Evolutionary conservation across 2,888 invertebrate species (phyloP).

Genomic region (Netelia inedita): DNA sequence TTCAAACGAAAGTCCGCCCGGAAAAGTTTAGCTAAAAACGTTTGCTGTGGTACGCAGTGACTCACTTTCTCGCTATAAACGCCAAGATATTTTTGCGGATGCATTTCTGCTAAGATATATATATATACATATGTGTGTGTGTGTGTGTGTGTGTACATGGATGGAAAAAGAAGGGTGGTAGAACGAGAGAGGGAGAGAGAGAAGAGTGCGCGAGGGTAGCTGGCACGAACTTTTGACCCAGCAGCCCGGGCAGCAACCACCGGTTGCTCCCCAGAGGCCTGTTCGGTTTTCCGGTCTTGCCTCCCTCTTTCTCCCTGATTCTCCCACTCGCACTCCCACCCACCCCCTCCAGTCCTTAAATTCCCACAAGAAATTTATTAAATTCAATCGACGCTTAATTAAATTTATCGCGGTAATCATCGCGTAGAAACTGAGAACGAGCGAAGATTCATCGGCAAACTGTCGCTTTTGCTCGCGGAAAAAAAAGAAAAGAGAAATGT

Average conservation of each 20-base stretch:
- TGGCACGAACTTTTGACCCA: conserved; percentile 69
- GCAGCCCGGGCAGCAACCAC: conserved; percentile 67
- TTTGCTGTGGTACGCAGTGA: conserved; percentile 12
- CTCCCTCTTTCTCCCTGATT: background rate
- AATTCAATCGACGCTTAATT: conserved; percentile 41
- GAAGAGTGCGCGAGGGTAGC: conserved; percentile 38
- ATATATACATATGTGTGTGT: too few species aligned
- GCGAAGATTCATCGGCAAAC: background rate
- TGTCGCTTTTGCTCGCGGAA: background rate
- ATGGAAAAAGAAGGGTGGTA: background rate
- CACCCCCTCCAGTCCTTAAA: background rate
- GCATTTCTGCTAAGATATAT: conserved; percentile 32
- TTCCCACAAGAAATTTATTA: conserved; percentile 51
- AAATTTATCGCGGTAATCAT: conserved; percentile 46
- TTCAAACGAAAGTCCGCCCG: conserved; percentile 9
- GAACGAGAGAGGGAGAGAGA: conserved; percentile 32
- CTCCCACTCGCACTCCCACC: background rate
- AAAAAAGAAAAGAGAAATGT: too few species aligned
- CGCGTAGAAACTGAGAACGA: background rate
- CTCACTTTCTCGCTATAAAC: background rate
- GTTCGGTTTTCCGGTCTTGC: conserved; percentile 51
- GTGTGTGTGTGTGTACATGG: too few species aligned
- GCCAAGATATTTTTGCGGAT: conserved; percentile 41
- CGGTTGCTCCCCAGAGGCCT: conserved; percentile 67
- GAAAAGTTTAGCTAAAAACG: background rate